Evolutionary conservation across 2,888 invertebrate species (phyloP).

Genomic region (Hoplodrina blanda): DNA sequence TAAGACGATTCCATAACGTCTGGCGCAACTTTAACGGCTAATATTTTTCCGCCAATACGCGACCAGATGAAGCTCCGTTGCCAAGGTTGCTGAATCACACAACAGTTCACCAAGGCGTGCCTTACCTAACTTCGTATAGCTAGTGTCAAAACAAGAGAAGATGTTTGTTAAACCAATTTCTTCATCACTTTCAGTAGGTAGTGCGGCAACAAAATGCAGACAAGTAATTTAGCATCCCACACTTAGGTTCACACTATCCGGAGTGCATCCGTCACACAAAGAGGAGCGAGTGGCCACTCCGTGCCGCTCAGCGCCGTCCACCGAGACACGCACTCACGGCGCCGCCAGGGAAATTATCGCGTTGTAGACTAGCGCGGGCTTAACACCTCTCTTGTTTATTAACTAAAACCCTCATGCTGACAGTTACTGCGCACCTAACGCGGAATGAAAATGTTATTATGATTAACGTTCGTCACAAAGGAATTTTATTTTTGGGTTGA

Average conservation of each 20-base stretch:
- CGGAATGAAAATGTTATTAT: constrained; percentile 28
- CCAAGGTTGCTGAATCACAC: too few relatives aligned
- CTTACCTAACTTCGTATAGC: too few relatives aligned
- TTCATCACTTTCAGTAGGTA: too few relatives aligned
- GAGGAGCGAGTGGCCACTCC: constrained; percentile 38
- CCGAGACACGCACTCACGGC: constrained; percentile 53
- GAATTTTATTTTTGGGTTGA: constrained; percentile 1
- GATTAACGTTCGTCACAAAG: constrained; percentile 15
- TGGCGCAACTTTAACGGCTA: too few relatives aligned
- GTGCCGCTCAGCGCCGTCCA: constrained; percentile 29
- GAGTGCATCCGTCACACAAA: constrained; percentile 31
- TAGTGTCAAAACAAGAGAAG: too few relatives aligned
- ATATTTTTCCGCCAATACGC: too few relatives aligned
- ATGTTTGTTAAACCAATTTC: too few relatives aligned
- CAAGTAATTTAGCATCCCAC: constrained; percentile 9
- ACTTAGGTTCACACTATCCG: neutral
- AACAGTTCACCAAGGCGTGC: too few relatives aligned
- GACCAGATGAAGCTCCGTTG: too few relatives aligned
- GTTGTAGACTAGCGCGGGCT: constrained; percentile 23
- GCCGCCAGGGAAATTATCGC: constrained; percentile 59
- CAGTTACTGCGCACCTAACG: constrained; percentile 27
- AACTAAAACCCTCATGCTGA: constrained; percentile 34
- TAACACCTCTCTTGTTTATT: constrained; percentile 53
- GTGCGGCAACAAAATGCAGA: neutral
- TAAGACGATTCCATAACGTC: too few relatives aligned